These are phyloP conservation scores for Fragariocoptes setiger DNA, from an alignment of 1,140 invertebrate genomes.

Conservation along the genomic window DNA sequence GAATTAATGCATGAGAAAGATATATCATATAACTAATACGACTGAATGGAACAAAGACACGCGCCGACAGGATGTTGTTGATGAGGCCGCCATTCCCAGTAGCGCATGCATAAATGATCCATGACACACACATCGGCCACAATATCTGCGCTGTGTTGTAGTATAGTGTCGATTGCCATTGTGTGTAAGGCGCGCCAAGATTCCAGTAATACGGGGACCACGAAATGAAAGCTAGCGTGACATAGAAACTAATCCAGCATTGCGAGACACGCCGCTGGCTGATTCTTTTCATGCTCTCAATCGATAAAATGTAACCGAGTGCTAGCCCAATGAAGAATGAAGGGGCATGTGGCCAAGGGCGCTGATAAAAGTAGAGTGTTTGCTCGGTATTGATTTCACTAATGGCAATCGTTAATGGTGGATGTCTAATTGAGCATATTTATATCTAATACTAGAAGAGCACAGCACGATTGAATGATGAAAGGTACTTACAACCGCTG, in stretches of 20 bases:
- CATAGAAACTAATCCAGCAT: background rate
- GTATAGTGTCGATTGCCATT: background rate
- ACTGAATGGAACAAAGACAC: background rate
- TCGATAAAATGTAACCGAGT: constrained; percentile 2
- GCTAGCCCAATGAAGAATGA: constrained; percentile 5
- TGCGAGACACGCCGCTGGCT: background rate
- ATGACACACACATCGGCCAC: background rate
- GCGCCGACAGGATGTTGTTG: background rate
- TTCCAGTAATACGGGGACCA: background rate
- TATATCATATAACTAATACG: constrained; percentile 1
- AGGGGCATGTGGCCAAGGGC: constrained; percentile 4
- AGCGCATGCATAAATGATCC: background rate
- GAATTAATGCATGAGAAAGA: background rate
- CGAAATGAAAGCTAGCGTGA: background rate
- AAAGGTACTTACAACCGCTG: too few relatives aligned
- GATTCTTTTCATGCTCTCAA: background rate
- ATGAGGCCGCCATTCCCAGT: constrained; percentile 1
- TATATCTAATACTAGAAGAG: too few relatives aligned
- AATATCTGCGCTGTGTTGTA: background rate
- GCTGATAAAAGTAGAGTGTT: background rate
- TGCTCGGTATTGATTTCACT: background rate
- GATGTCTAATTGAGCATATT: too few relatives aligned
- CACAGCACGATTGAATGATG: too few relatives aligned
- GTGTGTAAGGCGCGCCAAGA: background rate
- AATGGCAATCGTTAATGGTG: too few relatives aligned